These are phyloP conservation scores for Rhimphoctona megacephalus DNA, from an alignment of 2,888 invertebrate species.

Conservation along the genomic window DNA sequence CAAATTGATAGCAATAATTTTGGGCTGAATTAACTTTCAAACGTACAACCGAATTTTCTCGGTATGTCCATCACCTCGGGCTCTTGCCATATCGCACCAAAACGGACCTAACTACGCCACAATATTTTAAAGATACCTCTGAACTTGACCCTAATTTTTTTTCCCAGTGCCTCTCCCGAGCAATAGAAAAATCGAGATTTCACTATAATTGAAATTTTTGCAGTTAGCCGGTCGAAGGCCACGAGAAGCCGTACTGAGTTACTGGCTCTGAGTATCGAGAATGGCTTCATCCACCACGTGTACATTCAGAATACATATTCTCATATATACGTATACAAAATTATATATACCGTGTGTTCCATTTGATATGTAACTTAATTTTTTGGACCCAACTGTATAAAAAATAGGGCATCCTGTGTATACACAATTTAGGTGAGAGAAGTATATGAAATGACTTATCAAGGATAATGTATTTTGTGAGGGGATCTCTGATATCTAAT, in stretches of 20 bases:
- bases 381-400: background rate
- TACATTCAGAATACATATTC: background rate
- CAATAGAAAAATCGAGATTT: background rate
- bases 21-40: background rate
- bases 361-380: background rate
- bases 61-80: no score
- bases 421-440: background rate
- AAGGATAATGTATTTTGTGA: background rate
- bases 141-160: constrained; percentile 18
- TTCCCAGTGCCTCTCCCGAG: background rate
- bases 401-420: background rate
- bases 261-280: constrained; percentile 35
- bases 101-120: background rate
- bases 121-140: background rate
- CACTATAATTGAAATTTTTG: constrained; percentile 20
- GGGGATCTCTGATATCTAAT: background rate
- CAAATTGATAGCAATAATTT: background rate
- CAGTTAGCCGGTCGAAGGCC: constrained; percentile 52
- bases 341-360: background rate
- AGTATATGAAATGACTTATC: background rate
- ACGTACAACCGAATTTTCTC: no score
- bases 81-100: background rate
- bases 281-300: constrained; percentile 57
- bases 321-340: no score
- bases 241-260: constrained; percentile 61